A percentile compares a stretch with the other conserved stretches of the same genome.
These are phyloP conservation scores for Lithobates sylvaticus DNA, from an alignment of 2,797 vertebrate genomes.

Conservation along the genomic window DNA sequence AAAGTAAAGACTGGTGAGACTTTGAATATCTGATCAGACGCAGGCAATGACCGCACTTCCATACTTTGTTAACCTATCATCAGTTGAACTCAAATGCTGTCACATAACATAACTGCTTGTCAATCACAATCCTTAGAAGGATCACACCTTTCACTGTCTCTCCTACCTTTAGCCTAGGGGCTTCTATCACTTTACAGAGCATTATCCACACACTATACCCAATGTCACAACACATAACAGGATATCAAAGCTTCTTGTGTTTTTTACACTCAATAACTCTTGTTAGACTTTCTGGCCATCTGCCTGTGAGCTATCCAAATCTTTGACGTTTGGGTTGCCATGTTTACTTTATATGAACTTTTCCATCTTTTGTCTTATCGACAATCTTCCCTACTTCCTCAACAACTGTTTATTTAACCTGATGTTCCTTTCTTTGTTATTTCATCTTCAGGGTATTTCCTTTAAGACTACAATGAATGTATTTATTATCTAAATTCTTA, in stretches of 20 bases:
- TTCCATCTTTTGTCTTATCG: slow-evolving; percentile 12
- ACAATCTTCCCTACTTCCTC: neutral
- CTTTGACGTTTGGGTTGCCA: neutral
- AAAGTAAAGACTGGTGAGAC: neutral
- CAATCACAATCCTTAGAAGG: slow-evolving; percentile 1
- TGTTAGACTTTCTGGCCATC: slow-evolving; percentile 7
- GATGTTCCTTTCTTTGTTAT: neutral
- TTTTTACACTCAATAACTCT: slow-evolving; percentile 6
- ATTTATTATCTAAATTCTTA: neutral
- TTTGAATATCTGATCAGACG: neutral
- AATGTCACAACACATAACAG: slow-evolving; percentile 25
- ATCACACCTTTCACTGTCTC: slow-evolving; percentile 34
- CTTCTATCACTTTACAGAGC: slow-evolving; percentile 24
- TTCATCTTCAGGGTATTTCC: neutral
- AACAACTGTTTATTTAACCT: slow-evolving; percentile 42
- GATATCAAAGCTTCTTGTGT: neutral
- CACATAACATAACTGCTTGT: slow-evolving; percentile 18
- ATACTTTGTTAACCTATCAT: neutral
- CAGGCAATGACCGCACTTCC: neutral
- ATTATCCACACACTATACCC: slow-evolving; percentile 15
- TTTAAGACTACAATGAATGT: neutral
- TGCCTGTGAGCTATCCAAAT: slow-evolving; percentile 8
- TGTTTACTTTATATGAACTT: neutral
- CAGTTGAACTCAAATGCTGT: slow-evolving; percentile 7
- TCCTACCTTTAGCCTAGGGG: slow-evolving; percentile 26